Conservation (phyloP, 1,140 invertebrate genomes). For the Agrilus planipennis region DNA sequence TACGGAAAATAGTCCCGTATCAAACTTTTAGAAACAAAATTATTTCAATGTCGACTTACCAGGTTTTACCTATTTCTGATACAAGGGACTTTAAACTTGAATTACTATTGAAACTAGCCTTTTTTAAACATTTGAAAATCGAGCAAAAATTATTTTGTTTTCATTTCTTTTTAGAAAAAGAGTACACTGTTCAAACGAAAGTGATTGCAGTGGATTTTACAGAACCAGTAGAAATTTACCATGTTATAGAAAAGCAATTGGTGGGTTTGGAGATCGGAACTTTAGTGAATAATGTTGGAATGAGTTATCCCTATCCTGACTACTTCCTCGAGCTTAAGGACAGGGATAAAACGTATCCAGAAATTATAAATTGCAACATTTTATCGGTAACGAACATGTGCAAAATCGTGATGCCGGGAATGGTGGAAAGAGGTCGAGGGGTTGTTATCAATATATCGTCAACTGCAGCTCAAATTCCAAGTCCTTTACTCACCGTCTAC, state of each 20-base stretch:
- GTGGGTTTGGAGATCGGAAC: conserved; percentile 77
- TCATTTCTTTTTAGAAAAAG: conserved; percentile 42
- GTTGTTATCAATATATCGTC: conserved; percentile 91
- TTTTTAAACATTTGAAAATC: no score
- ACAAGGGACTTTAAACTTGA: no score
- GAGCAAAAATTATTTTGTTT: no score
- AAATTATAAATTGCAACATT: conserved; percentile 62
- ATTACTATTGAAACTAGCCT: no score
- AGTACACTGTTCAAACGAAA: conserved; percentile 68
- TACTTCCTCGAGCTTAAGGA: conserved; percentile 63
- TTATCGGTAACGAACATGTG: conserved; percentile 72
- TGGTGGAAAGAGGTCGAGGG: conserved; percentile 75
- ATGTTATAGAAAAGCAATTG: conserved; percentile 61
- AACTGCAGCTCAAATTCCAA: conserved; percentile 62
- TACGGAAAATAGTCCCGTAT: no score
- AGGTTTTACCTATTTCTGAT: no score
- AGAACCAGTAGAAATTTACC: conserved; percentile 55
- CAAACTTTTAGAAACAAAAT: no score
- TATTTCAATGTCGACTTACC: no score
- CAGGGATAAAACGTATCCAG: conserved; percentile 39
- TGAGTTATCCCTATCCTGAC: conserved; percentile 80
- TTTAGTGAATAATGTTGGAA: conserved; percentile 91
- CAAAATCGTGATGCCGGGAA: conserved; percentile 71
- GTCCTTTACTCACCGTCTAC: conserved; percentile 78
- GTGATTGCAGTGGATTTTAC: conserved; percentile 79